phyloP scores from a whole-genome alignment of 2,797 vertebrate species.

The Spinibarbus caldwelli region DNA sequence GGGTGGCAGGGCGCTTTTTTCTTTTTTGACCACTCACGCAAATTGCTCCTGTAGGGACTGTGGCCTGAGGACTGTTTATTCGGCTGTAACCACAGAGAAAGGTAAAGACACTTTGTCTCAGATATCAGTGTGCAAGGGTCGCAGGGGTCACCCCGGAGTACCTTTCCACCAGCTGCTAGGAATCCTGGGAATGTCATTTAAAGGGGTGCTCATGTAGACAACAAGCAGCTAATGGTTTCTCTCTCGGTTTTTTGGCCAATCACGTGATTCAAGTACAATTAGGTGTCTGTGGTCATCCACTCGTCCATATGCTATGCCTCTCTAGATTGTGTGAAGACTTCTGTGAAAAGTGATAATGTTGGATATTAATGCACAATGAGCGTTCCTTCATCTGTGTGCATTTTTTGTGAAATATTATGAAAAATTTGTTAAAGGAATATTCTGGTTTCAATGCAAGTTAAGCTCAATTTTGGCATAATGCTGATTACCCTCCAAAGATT shows the following conservation, averaged over 20 bases:
- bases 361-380: not conserved
- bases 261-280: not conserved
- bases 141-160: constrained; percentile 55
- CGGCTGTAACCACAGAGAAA: constrained; percentile 42
- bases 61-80: constrained; percentile 55
- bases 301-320: not conserved
- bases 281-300: not conserved
- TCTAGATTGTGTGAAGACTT: not conserved
- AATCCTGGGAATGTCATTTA: constrained; percentile 57
- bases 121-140: constrained; percentile 55
- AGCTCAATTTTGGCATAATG: not conserved
- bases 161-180: constrained; percentile 60
- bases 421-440: not conserved
- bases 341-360: constrained; percentile 3
- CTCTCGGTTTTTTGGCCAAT: constrained; percentile 7
- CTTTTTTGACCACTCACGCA: constrained; percentile 50
- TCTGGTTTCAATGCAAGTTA: not conserved
- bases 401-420: not conserved
- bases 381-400: not conserved
- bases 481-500: not conserved
- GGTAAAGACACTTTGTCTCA: constrained; percentile 58
- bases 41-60: constrained; percentile 58
- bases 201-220: constrained; percentile 42
- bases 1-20: constrained; percentile 31
- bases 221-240: constrained; percentile 45